phyloP scores from a whole-genome alignment of 2,888 invertebrate species.

The Leptothorax acervorum region DNA sequence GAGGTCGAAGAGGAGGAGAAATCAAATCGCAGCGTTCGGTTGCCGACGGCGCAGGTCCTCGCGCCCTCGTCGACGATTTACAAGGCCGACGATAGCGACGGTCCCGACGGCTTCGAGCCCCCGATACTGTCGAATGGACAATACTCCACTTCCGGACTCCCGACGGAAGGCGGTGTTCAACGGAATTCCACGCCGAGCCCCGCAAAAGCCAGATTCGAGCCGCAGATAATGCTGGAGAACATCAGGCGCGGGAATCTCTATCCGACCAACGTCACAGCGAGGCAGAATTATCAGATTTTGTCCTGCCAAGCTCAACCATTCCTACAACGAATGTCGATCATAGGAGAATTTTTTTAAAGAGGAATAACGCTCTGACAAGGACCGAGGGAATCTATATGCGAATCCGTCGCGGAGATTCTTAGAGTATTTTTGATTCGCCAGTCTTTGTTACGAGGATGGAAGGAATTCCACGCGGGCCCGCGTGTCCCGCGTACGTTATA shows the following conservation, averaged over 20 bases:
- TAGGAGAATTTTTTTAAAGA: slow-evolving; percentile 91
- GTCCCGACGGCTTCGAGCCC: slow-evolving; percentile 80
- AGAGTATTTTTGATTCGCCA: slow-evolving; percentile 29
- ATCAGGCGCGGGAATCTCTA: slow-evolving; percentile 88
- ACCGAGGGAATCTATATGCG: neutral
- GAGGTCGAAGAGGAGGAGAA: slow-evolving; percentile 72
- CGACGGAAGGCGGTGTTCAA: slow-evolving; percentile 70
- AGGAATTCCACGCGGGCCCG: neutral
- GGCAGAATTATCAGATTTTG: slow-evolving; percentile 89
- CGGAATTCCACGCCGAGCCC: slow-evolving; percentile 79
- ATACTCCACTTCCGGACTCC: slow-evolving; percentile 66
- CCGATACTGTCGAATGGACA: slow-evolving; percentile 77
- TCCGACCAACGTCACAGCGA: slow-evolving; percentile 88
- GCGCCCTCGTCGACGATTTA: slow-evolving; percentile 79
- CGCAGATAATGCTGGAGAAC: slow-evolving; percentile 90
- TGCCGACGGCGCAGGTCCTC: slow-evolving; percentile 71
- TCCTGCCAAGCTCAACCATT: slow-evolving; percentile 94
- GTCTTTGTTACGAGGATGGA: slow-evolving; percentile 8
- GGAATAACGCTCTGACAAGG: slow-evolving; percentile 10
- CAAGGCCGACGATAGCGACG: slow-evolving; percentile 84
- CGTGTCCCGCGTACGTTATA: slow-evolving; percentile 14
- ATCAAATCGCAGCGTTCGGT: slow-evolving; percentile 64
- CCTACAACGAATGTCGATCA: slow-evolving; percentile 91
- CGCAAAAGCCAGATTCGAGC: slow-evolving; percentile 88
- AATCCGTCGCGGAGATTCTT: neutral